Evolutionary conservation across 1,140 invertebrate species (phyloP).

Genomic region (Drosophila equinoxialis): DNA sequence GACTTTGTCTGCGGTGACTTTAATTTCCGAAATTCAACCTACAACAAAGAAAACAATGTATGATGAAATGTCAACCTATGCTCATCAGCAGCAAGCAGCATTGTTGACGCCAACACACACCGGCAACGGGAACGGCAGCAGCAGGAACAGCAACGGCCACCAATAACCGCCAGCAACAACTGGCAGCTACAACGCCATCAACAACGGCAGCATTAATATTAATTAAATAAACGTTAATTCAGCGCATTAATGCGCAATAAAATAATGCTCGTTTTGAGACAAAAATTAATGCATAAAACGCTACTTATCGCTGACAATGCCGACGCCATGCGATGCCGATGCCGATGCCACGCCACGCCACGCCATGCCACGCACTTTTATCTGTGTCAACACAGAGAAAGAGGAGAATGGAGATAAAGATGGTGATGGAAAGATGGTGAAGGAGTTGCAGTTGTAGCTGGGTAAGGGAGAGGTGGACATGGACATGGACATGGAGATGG

Average conservation of each 20-base stretch:
- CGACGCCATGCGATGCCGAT: constrained; percentile 11
- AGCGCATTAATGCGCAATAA: constrained; percentile 81
- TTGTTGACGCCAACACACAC: constrained; percentile 17
- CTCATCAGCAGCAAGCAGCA: constrained; percentile 40
- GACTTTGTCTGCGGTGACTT: constrained; percentile 38
- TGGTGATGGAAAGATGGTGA: not conserved
- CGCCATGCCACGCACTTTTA: constrained; percentile 51
- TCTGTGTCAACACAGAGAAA: constrained; percentile 78
- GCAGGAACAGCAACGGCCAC: constrained; percentile 1
- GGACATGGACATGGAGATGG: not conserved
- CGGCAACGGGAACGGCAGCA: constrained; percentile 32
- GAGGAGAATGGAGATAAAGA: not conserved
- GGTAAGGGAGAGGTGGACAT: constrained; percentile 1
- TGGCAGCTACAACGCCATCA: constrained; percentile 5
- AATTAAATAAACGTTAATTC: constrained; percentile 82
- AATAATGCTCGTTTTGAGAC: constrained; percentile 77
- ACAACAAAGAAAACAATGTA: not conserved
- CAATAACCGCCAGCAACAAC: constrained; percentile 13
- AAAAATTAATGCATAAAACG: constrained; percentile 81
- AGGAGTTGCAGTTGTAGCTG: constrained; percentile 10
- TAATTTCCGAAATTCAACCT: constrained; percentile 40
- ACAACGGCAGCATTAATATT: constrained; percentile 75
- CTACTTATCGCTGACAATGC: constrained; percentile 71
- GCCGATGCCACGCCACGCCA: constrained; percentile 50
- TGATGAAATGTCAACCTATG: constrained; percentile 40